These are phyloP conservation scores for Prenolepis imparis DNA, from an alignment of 2,888 invertebrate species.

Conservation along the genomic window DNA sequence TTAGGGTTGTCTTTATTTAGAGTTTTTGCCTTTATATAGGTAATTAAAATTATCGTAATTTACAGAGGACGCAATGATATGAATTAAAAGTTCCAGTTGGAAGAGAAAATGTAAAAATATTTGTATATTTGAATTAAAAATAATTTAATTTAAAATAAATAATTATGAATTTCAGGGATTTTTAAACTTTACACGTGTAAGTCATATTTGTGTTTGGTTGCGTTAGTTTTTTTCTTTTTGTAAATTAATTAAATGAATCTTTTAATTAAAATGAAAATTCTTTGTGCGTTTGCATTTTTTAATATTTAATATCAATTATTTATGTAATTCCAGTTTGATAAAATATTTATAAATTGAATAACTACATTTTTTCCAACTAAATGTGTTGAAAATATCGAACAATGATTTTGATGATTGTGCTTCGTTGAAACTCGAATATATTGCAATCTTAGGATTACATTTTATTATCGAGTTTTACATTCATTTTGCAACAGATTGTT, in stretches of 20 bases:
- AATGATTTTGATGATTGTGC: background rate
- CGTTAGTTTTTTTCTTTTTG: background rate
- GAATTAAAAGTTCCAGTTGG: background rate
- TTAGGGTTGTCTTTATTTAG: background rate
- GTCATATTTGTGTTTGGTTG: background rate
- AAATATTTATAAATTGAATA: background rate
- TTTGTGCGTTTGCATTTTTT: background rate
- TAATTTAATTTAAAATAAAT: slow-evolving; percentile 7
- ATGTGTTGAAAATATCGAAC: background rate
- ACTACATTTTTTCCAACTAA: background rate
- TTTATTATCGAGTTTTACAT: background rate
- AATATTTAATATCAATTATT: background rate
- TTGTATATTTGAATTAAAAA: too few species aligned
- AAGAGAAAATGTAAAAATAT: background rate
- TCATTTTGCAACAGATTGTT: background rate
- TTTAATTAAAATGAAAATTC: background rate
- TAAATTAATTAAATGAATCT: background rate
- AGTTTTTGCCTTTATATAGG: background rate
- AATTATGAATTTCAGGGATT: background rate
- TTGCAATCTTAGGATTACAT: background rate
- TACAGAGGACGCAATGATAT: background rate
- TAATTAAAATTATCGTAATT: background rate
- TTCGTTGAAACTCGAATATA: background rate
- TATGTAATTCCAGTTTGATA: background rate
- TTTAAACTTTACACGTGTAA: background rate